Base-by-base conservation (phyloP, 2,888 invertebrate species). In the Mongoloraphidia duomilia region DNA sequence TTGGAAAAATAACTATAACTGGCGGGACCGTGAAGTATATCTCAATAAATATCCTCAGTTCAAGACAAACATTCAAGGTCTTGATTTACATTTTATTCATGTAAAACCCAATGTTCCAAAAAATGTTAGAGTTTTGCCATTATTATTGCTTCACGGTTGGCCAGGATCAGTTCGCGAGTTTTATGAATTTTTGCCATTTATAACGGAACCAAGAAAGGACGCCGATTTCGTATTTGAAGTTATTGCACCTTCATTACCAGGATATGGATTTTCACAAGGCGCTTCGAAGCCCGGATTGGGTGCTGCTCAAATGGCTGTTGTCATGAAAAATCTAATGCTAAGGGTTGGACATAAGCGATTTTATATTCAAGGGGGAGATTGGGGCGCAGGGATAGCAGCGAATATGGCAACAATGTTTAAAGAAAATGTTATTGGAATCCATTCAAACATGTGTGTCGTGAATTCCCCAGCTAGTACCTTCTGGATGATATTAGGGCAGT, bases 91-190 rank as follows among this genome's bases (percentile, higher is more conserved):
- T 60, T 87, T 78, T 61, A 63, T 84, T 13, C 82, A 79, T 56
- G 72, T 75, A 2, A 82, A 79, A 64, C 79, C 80, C 0, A 49
- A 52, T 39, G 45, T 48, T n/a, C 47, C 58, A 46, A 50, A 55
- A 8, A 44, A 44, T 5, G 35, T 60, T 2, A 62, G 73, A 57
- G 72, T 78, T 1, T 55, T 82, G 0, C 86, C 88, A 0, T 59
- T 89, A 1, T 65, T 88, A 3, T 57, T 93, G 44, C 66, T 86
- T 12, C 92, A 94, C 62, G 93, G 93, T 38, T 93, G 93, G 93
- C 91, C 92, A 0, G 89, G 91, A 0, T 87, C 86, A 0, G 74
- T 90, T 2, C 71, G 81, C n/a, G 92, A 93, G 67, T 91, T 90
- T 65, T 83, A 84, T 59, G 80, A 80, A 49, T 66, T 86, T 0